These are phyloP conservation scores for Gouania willdenowi DNA, from an alignment of 2,797 vertebrate genomes.

Conservation along the genomic window DNA sequence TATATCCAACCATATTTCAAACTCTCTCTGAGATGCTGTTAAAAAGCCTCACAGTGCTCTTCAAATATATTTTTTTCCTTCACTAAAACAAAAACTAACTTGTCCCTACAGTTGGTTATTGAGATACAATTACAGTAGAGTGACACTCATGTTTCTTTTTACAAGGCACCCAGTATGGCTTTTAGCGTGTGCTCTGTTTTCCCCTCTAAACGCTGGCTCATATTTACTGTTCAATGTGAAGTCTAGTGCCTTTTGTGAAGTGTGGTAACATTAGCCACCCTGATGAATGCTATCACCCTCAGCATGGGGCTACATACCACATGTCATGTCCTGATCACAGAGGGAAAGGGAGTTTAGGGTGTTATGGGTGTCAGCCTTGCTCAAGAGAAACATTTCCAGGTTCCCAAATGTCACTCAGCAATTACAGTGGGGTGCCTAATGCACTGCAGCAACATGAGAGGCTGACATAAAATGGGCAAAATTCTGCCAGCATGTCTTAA, in stretches of 20 bases:
- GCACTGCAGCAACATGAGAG: conserved; percentile 34
- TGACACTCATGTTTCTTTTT: conserved; percentile 44
- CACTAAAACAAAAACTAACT: conserved; percentile 19
- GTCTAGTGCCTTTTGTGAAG: conserved; percentile 59
- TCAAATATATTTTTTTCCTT: conserved; percentile 4
- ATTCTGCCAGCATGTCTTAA: conserved; percentile 14
- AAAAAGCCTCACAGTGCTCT: background rate
- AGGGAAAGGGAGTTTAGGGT: conserved; percentile 25
- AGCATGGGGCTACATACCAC: conserved; percentile 42
- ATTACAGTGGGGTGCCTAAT: conserved; percentile 41
- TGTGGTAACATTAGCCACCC: conserved; percentile 57
- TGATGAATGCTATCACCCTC: conserved; percentile 50
- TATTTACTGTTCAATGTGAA: conserved; percentile 31
- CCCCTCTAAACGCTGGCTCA: conserved; percentile 21
- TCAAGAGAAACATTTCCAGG: conserved; percentile 63
- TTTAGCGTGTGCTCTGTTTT: conserved; percentile 57
- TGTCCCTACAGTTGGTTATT: conserved; percentile 9
- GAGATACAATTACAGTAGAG: conserved; percentile 17
- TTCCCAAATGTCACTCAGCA: conserved; percentile 58
- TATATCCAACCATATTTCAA: too few relatives aligned
- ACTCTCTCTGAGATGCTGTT: too few relatives aligned
- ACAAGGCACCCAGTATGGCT: conserved; percentile 33
- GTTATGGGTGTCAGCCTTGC: conserved; percentile 39
- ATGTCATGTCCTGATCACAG: conserved; percentile 42
- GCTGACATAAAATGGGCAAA: conserved; percentile 14